Percentiles rank a stretch among this genome's conserved stretches.
Evolutionary conservation across 2,113 vertebrate species (phyloP).

Genomic region (Hirundichthys speculiger): DNA sequence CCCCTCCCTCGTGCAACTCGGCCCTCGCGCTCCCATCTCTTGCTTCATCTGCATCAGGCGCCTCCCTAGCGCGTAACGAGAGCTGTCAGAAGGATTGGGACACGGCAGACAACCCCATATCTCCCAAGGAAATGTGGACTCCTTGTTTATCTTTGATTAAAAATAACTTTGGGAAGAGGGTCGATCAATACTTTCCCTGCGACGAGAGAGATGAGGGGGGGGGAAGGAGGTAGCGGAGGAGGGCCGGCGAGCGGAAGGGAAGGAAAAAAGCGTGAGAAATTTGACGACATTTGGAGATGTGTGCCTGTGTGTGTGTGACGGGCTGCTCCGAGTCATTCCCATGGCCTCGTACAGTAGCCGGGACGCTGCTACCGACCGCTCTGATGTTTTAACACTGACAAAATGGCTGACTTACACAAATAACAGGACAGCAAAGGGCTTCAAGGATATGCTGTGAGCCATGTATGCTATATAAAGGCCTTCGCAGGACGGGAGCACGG

Average conservation of each 20-base stretch:
- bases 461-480: constrained; percentile 64
- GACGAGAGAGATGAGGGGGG: constrained; percentile 31
- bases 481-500: constrained; percentile 52
- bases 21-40: constrained; percentile 37
- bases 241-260: constrained; percentile 49
- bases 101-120: constrained; percentile 58
- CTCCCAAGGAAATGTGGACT: constrained; percentile 77
- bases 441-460: constrained; percentile 45
- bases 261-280: constrained; percentile 71
- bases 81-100: constrained; percentile 56
- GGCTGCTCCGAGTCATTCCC: constrained; percentile 73
- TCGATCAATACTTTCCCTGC: constrained; percentile 81
- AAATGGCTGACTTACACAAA: constrained; percentile 49
- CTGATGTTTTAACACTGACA: constrained; percentile 65
- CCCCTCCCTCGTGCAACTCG: constrained; percentile 15
- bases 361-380: constrained; percentile 52
- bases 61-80: constrained; percentile 66
- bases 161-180: constrained; percentile 85
- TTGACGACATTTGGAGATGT: constrained; percentile 73
- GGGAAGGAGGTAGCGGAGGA: constrained; percentile 45
- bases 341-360: constrained; percentile 74
- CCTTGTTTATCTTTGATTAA: constrained; percentile 82
- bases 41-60: constrained; percentile 35
- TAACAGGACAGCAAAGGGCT: constrained; percentile 38
- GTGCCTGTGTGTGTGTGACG: constrained; percentile 70